Conservation (phyloP, 2,888 invertebrate genomes). For the Diogma glabrata region DNA sequence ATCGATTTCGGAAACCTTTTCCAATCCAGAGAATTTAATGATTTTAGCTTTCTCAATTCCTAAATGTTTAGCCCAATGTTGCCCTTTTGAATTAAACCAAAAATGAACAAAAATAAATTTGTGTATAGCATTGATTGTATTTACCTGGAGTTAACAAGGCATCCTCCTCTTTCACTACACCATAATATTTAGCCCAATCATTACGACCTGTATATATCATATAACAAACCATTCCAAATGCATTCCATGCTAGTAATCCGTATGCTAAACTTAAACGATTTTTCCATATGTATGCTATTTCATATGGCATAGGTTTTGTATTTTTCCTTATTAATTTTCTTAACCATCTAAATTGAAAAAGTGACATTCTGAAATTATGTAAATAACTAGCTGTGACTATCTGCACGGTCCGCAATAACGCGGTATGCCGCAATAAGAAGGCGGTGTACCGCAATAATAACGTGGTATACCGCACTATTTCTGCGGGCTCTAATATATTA, state of each 20-base stretch:
- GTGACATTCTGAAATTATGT: slow-evolving; percentile 28
- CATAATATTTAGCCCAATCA: slow-evolving; percentile 57
- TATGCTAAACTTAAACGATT: slow-evolving; percentile 49
- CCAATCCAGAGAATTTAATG: slow-evolving; percentile 28
- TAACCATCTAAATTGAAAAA: slow-evolving; percentile 42
- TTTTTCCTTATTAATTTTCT: slow-evolving; percentile 38
- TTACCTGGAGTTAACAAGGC: slow-evolving; percentile 44
- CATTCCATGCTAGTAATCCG: slow-evolving; percentile 58
- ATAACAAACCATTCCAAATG: slow-evolving; percentile 52
- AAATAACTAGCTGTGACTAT: too few species aligned
- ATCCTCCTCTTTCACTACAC: slow-evolving; percentile 50
- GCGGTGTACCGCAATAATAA: too few species aligned
- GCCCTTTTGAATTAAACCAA: slow-evolving; percentile 15
- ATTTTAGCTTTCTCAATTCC: slow-evolving; percentile 33
- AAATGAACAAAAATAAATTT: neutral
- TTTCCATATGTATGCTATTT: slow-evolving; percentile 48
- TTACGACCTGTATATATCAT: slow-evolving; percentile 46
- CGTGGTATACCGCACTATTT: too few species aligned
- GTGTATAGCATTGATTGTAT: neutral
- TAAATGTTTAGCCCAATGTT: slow-evolving; percentile 27
- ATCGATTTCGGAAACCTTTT: slow-evolving; percentile 26
- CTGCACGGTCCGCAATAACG: too few species aligned
- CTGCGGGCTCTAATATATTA: too few species aligned
- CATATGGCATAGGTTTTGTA: slow-evolving; percentile 39
- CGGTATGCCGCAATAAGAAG: too few species aligned